Conservation (phyloP, 2,113 vertebrate genomes). For the Scopus umbretta region DNA sequence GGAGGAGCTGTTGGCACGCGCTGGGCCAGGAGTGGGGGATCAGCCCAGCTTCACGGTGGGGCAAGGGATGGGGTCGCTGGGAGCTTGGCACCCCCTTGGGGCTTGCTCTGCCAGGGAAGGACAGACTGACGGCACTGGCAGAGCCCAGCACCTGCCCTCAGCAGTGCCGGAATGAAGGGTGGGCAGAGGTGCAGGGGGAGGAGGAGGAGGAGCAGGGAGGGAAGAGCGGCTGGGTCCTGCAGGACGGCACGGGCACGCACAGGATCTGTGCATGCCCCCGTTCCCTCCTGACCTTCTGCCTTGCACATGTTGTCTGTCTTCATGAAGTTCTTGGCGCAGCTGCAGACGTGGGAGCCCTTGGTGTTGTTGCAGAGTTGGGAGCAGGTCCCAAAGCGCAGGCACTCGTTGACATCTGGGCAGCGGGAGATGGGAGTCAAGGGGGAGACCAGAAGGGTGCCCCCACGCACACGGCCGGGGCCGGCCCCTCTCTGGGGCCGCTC, state of each 20-base stretch:
- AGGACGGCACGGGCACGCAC: accelerated
- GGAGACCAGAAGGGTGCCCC: neutral
- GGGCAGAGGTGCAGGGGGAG: neutral
- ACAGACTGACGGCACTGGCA: accelerated
- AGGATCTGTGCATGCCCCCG: accelerated
- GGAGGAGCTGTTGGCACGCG: neutral
- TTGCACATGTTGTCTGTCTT: constrained; percentile 91
- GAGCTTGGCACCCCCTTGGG: neutral
- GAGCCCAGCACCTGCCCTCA: neutral
- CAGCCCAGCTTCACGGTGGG: neutral
- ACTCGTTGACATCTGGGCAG: constrained; percentile 88
- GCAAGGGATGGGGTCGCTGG: accelerated
- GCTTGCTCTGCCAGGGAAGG: neutral
- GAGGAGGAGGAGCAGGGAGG: neutral
- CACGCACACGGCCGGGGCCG: accelerated
- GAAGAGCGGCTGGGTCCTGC: neutral
- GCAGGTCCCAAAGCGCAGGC: constrained; percentile 86
- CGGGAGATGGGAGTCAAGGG: accelerated
- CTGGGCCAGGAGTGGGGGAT: accelerated
- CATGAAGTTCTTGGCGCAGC: constrained; percentile 90
- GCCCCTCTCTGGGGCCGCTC: neutral
- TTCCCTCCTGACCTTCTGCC: constrained; percentile 79
- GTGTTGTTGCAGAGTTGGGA: constrained; percentile 98
- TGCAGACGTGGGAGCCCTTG: constrained; percentile 91
- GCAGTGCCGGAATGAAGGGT: neutral